Evolutionary conservation across 1,140 invertebrate species (phyloP).

Genomic region (Trypoxylus dichotomus): DNA sequence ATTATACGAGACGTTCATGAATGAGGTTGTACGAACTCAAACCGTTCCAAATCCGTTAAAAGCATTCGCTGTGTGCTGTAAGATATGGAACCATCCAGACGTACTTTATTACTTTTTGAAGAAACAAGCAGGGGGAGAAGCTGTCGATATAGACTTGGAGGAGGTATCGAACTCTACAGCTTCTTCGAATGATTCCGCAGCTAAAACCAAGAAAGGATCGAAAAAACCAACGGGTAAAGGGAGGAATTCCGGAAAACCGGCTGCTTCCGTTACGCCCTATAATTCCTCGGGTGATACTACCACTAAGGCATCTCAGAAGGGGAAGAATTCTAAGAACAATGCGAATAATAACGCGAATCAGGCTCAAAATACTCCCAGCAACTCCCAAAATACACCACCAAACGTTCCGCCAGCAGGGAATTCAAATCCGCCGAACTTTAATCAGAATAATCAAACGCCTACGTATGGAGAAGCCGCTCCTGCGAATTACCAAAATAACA

Average conservation of each 20-base stretch:
- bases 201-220: slow-evolving; percentile 43
- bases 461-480: neutral
- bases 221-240: slow-evolving; percentile 40
- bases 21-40: slow-evolving; percentile 82
- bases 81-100: slow-evolving; percentile 99
- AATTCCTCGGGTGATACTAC: slow-evolving; percentile 46
- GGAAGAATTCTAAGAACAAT: slow-evolving; percentile 19
- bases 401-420: neutral
- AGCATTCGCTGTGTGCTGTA: slow-evolving; percentile 97
- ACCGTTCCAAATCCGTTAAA: slow-evolving; percentile 94
- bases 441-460: neutral
- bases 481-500: neutral
- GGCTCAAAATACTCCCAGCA: neutral
- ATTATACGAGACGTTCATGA: slow-evolving; percentile 89
- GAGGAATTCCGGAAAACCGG: slow-evolving; percentile 59
- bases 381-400: neutral
- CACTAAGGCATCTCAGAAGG: neutral
- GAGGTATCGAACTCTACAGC: slow-evolving; percentile 63
- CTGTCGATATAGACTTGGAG: slow-evolving; percentile 90
- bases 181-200: slow-evolving; percentile 44
- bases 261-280: slow-evolving; percentile 69
- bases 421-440: neutral
- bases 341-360: slow-evolving; percentile 18
- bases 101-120: slow-evolving; percentile 90
- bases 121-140: slow-evolving; percentile 77